Conservation (phyloP, 2,113 vertebrate species). For the Climacteris rufus region DNA sequence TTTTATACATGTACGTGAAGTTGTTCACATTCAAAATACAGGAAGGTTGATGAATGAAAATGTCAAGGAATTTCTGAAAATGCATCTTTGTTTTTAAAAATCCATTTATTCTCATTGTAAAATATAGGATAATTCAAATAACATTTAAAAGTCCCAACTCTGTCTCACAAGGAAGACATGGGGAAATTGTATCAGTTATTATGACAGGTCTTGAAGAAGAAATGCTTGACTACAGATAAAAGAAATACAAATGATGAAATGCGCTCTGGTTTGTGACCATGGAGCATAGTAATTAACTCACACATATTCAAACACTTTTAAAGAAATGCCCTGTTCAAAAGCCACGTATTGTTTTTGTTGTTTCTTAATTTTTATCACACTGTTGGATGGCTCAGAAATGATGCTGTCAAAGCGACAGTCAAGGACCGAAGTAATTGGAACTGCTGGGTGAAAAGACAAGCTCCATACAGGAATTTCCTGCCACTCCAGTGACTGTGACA, state of each 20-base stretch:
- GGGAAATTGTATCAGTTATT: constrained; percentile 1
- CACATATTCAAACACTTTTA: constrained; percentile 17
- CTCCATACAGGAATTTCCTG: constrained; percentile 57
- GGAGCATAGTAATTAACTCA: constrained; percentile 39
- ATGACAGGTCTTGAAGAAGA: constrained; percentile 41
- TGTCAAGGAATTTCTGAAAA: background rate
- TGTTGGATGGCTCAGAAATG: constrained; percentile 35
- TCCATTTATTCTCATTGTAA: background rate
- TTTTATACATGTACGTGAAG: background rate
- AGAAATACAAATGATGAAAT: constrained; percentile 27
- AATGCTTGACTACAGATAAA: constrained; percentile 10
- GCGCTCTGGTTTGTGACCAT: background rate
- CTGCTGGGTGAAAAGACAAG: constrained; percentile 63
- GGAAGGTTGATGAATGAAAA: background rate
- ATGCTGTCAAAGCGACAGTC: constrained; percentile 58
- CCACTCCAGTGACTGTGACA: constrained; percentile 41
- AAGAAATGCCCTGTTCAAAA: constrained; percentile 17
- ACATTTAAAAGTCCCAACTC: background rate
- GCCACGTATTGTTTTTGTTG: constrained; percentile 21
- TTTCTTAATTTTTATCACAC: constrained; percentile 47
- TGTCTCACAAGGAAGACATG: background rate
- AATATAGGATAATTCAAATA: background rate
- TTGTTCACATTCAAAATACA: background rate
- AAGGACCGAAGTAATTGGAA: constrained; percentile 65
- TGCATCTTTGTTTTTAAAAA: background rate